phyloP scores from a whole-genome alignment of 1,140 invertebrate genomes.

The Saccostrea echinata region DNA sequence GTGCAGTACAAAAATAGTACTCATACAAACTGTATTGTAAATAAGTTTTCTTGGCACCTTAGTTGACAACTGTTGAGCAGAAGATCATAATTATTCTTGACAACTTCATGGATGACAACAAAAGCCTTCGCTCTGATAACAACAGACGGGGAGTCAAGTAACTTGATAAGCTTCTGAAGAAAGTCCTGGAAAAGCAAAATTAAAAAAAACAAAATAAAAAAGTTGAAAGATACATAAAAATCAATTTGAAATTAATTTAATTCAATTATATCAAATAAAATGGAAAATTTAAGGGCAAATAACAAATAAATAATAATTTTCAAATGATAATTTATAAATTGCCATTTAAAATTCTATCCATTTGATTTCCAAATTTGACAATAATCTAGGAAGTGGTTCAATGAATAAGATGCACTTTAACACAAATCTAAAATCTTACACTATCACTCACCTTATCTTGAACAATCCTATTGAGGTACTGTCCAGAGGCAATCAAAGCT shows the following conservation, averaged over 20 bases:
- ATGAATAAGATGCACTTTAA: too few species aligned
- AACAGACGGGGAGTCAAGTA: slow-evolving; percentile 75
- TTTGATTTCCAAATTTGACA: too few species aligned
- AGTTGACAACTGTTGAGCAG: slow-evolving; percentile 72
- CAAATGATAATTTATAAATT: too few species aligned
- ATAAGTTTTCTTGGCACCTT: slow-evolving; percentile 59
- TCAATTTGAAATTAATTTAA: background rate
- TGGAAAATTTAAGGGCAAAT: too few species aligned
- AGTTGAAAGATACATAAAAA: background rate
- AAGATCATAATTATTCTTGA: slow-evolving; percentile 70
- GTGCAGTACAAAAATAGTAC: background rate
- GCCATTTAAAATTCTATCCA: too few species aligned
- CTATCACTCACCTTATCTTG: slow-evolving; percentile 75
- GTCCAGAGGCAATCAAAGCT: slow-evolving; percentile 69
- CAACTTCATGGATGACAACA: slow-evolving; percentile 72
- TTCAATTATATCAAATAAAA: background rate
- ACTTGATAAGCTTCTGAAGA: slow-evolving; percentile 69
- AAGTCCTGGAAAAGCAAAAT: slow-evolving; percentile 70
- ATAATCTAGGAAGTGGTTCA: too few species aligned
- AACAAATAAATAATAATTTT: too few species aligned
- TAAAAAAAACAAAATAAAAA: background rate
- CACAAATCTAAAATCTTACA: background rate
- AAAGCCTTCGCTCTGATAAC: slow-evolving; percentile 77
- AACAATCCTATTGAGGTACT: slow-evolving; percentile 69
- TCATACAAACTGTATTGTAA: too few species aligned